Conservation (phyloP, 2,888 invertebrate genomes). For the Meta bourneti region DNA sequence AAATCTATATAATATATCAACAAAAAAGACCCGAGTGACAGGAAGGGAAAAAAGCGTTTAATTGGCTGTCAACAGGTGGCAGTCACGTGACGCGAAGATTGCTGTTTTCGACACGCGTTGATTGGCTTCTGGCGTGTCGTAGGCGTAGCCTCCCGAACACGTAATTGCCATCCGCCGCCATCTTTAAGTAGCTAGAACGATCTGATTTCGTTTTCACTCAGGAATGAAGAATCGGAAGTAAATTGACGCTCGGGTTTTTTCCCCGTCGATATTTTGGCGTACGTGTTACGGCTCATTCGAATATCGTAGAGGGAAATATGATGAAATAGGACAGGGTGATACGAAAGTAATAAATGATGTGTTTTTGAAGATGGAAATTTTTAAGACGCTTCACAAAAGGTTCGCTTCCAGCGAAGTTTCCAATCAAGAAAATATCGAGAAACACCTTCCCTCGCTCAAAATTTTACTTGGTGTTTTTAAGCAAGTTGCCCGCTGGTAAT, state of each 20-base stretch:
- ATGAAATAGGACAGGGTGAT: neutral
- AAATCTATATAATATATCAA: neutral
- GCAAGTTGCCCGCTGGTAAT: too few species aligned
- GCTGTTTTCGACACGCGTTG: conserved; percentile 39
- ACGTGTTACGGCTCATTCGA: neutral
- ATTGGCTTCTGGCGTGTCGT: conserved; percentile 27
- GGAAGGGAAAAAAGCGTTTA: conserved; percentile 15
- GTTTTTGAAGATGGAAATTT: too few species aligned
- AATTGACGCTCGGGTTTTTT: conserved; percentile 14
- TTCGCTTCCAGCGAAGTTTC: too few species aligned
- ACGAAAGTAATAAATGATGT: too few species aligned
- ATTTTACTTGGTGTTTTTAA: too few species aligned
- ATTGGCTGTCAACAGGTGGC: conserved; percentile 58
- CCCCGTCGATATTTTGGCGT: neutral
- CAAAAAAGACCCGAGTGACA: neutral
- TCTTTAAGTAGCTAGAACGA: conserved; percentile 50
- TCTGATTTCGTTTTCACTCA: conserved; percentile 46
- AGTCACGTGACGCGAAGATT: conserved; percentile 54
- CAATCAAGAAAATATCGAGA: too few species aligned
- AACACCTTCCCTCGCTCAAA: too few species aligned
- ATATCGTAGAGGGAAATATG: neutral
- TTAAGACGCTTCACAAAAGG: too few species aligned
- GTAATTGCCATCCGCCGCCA: conserved; percentile 43
- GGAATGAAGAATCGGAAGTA: conserved; percentile 2
- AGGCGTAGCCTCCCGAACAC: conserved; percentile 16